Percentiles rank a stretch among this genome's conserved stretches.
phyloP scores from a whole-genome alignment of 2,797 vertebrate genomes.

The Tenualosa thibaudeaui region DNA sequence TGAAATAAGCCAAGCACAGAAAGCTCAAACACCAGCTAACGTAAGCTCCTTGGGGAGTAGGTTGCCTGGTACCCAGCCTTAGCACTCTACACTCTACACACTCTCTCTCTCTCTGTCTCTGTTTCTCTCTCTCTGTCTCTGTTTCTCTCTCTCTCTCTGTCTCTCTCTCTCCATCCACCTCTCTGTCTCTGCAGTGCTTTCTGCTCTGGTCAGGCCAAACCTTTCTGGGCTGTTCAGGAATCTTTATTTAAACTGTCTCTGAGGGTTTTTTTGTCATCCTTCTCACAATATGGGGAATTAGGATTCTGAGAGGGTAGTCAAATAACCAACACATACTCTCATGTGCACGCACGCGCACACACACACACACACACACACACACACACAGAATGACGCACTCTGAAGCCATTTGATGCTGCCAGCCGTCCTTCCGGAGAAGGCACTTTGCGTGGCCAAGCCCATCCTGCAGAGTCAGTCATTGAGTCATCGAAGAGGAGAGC shows the following conservation, averaged over 20 bases:
- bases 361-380: neutral
- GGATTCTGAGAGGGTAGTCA: neutral
- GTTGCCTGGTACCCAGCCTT: neutral
- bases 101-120: too few species aligned
- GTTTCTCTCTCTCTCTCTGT: neutral
- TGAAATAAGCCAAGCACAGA: neutral
- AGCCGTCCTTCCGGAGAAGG: neutral
- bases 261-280: neutral
- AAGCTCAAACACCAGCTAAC: neutral
- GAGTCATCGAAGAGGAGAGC: neutral
- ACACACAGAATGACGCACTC: neutral
- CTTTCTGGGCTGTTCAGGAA: neutral
- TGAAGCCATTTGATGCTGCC: neutral
- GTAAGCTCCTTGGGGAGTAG: neutral
- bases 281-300: neutral
- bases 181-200: neutral
- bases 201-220: neutral
- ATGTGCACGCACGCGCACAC: neutral
- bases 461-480: slow-evolving; percentile 2
- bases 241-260: neutral
- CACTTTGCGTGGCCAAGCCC: neutral
- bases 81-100: too few species aligned
- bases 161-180: neutral
- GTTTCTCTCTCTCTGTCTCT: neutral
- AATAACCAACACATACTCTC: neutral